Percentiles rank a stretch among this genome's conserved stretches.
phyloP scores from a whole-genome alignment of 2,888 invertebrate species.

The Cataglyphis cursor region DNA sequence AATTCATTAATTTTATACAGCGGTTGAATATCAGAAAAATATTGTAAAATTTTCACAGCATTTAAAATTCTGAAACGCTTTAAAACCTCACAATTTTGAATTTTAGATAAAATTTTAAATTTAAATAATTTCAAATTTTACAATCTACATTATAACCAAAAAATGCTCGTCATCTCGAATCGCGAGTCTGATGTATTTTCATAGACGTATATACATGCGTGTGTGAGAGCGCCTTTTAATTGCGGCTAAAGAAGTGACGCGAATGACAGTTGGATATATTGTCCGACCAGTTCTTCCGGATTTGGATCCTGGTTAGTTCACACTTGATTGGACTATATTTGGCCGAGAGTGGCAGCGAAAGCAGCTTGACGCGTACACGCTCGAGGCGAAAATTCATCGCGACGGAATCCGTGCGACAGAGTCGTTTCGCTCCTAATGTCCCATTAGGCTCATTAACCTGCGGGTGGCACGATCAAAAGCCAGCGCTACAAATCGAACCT shows the following conservation, averaged over 20 bases:
- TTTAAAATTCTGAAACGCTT: not conserved
- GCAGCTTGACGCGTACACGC: not conserved
- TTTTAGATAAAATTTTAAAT: not conserved
- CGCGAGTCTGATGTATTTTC: not conserved
- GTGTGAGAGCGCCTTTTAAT: slow-evolving; percentile 60
- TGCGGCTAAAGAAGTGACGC: slow-evolving; percentile 41
- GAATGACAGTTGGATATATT: slow-evolving; percentile 62
- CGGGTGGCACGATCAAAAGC: slow-evolving; percentile 61
- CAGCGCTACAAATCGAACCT: slow-evolving; percentile 64
- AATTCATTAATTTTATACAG: not conserved
- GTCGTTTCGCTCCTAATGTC: slow-evolving; percentile 51
- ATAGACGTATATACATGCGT: slow-evolving; percentile 3
- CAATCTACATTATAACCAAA: not conserved
- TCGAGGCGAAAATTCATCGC: slow-evolving; percentile 61
- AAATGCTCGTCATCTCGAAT: not conserved
- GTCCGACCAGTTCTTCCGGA: slow-evolving; percentile 66
- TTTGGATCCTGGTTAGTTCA: slow-evolving; percentile 34
- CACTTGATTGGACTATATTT: slow-evolving; percentile 61
- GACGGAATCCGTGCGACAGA: slow-evolving; percentile 42
- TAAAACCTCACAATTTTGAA: not conserved
- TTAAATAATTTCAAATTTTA: not conserved
- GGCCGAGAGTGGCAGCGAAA: slow-evolving; percentile 33
- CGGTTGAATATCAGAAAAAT: too few relatives aligned
- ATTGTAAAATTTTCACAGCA: not conserved
- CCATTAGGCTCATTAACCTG: slow-evolving; percentile 70